Base-by-base conservation (phyloP, 1,140 invertebrate genomes). In the Brachystomella parvula region DNA sequence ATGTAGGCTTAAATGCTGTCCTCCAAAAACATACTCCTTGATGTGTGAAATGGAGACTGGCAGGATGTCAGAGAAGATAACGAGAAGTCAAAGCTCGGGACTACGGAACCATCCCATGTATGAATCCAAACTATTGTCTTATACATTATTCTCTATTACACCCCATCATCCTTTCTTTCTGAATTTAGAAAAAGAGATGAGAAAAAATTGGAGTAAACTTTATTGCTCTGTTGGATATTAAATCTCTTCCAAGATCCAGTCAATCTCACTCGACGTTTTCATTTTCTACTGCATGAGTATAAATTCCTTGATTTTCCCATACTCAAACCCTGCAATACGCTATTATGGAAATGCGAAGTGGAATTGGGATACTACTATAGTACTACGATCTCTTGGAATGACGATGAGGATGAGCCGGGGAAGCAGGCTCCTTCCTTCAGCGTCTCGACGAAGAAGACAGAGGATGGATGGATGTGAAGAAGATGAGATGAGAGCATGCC, bases 1-100 rank as follows among this genome's bases (percentile, higher is more conserved):
- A n/a, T n/a, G n/a, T n/a, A n/a, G n/a, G n/a, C n/a, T n/a, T n/a
- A n/a, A n/a, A n/a, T n/a, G n/a, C n/a, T n/a, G n/a, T n/a, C n/a
- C n/a, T n/a, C n/a, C n/a, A n/a, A n/a, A n/a, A n/a, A n/a, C n/a
- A n/a, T n/a, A n/a, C n/a, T n/a, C n/a, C n/a, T n/a, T n/a, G 58
- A 32, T 1, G 1, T 15, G 60, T n/a, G 33, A 26, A 32, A 62
- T 26, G 49, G 9, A 53, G 61, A 44, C 33, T 69, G 68, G 68
- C 68, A 69, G 68, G 64, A 69, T 66, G 68, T 69, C 68, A 69
- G 67, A 29, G 56, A 30, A 61, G 68, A 69, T 69, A 66, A 69
- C 64, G 61, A 69, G 68, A 47, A 28, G 39, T 44, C 12, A n/a
- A 44, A 31, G 31, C 57, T 29, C 21, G 24, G 24, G 28, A 29